These are phyloP conservation scores for Myopa tessellatipennis DNA, from an alignment of 2,888 invertebrate genomes.

Conservation along the genomic window DNA sequence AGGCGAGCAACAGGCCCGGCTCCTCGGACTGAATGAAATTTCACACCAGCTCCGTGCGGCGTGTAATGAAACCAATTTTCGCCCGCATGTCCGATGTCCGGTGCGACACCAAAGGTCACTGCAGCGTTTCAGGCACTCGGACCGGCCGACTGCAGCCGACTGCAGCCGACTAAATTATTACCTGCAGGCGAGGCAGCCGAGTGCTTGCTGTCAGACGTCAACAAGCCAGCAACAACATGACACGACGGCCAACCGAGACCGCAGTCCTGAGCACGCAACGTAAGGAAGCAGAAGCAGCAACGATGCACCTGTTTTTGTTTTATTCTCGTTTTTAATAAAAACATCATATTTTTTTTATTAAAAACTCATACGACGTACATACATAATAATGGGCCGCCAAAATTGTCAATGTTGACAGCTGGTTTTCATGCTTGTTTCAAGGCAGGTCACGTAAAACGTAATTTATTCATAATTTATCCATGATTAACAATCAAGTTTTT, in stretches of 20 bases:
- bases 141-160: not conserved
- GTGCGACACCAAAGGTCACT: not conserved
- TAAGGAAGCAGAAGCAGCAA: not conserved
- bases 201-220: constrained; percentile 30
- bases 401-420: constrained; percentile 22
- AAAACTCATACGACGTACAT: not conserved
- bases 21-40: not conserved
- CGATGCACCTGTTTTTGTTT: not conserved
- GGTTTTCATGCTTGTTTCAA: not conserved
- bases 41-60: not conserved
- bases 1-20: too few species aligned
- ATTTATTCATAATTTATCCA: not conserved
- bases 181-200: constrained; percentile 22
- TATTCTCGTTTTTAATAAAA: not conserved
- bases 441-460: not conserved
- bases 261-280: not conserved
- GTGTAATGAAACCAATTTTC: constrained; percentile 11
- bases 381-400: not conserved
- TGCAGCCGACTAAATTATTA: constrained; percentile 33
- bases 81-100: not conserved
- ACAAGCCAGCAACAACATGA: constrained; percentile 32
- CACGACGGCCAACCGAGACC: constrained; percentile 20
- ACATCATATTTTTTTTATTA: not conserved
- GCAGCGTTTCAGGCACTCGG: not conserved
- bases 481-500: not conserved